Evolutionary conservation across 2,797 vertebrate genomes (phyloP).

Genomic region (Monodelphis domestica): DNA sequence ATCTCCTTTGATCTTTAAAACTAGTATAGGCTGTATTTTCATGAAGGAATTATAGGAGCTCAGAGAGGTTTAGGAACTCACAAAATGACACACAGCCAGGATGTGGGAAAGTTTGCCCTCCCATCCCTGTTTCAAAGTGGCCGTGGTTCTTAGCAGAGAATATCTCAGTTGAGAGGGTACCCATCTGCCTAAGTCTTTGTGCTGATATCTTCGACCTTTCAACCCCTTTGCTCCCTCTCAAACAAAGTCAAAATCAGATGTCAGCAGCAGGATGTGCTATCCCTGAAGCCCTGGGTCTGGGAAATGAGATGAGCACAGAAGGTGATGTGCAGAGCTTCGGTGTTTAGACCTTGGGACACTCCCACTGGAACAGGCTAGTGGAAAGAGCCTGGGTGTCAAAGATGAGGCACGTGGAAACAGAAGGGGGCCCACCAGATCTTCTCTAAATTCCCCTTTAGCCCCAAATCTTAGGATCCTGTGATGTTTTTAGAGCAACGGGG

Average conservation of each 20-base stretch:
- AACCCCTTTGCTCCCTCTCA: too few relatives aligned
- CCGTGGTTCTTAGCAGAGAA: background rate
- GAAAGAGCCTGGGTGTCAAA: background rate
- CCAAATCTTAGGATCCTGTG: background rate
- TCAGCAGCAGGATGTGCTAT: too few relatives aligned
- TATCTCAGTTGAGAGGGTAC: too few relatives aligned
- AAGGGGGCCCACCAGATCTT: background rate
- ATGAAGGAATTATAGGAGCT: background rate
- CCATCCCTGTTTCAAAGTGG: background rate
- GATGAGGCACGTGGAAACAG: background rate
- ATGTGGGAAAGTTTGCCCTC: background rate
- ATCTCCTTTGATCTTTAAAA: background rate
- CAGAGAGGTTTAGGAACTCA: background rate
- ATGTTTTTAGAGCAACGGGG: background rate
- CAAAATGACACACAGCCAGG: background rate
- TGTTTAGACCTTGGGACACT: background rate
- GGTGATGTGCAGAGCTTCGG: too few relatives aligned
- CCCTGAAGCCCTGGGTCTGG: too few relatives aligned
- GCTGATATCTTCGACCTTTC: too few relatives aligned
- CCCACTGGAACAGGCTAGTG: background rate
- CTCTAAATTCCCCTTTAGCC: background rate
- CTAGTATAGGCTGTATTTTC: background rate
- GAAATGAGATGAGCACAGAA: too few relatives aligned
- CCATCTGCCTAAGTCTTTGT: too few relatives aligned
- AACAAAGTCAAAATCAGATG: too few relatives aligned